Percentiles rank a stretch among this genome's conserved stretches.
phyloP scores from a whole-genome alignment of 2,888 invertebrate species.

The Drosophila bunnanda region DNA sequence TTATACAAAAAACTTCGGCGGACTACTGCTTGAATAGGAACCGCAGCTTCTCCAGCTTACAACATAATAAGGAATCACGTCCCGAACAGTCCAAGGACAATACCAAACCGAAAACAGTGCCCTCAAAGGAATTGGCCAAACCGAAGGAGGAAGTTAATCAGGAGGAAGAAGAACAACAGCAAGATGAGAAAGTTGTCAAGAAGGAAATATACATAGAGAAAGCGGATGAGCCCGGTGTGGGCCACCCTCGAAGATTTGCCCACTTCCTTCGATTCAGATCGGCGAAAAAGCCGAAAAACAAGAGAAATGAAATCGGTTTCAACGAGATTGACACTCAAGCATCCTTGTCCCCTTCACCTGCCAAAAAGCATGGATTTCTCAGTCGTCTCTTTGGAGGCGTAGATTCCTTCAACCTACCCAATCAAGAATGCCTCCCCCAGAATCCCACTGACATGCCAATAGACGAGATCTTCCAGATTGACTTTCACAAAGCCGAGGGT shows the following conservation, averaged over 20 bases:
- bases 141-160: constrained; percentile 15
- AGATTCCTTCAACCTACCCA: neutral
- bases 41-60: constrained; percentile 32
- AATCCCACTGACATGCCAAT: neutral
- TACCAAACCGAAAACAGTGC: neutral
- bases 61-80: constrained; percentile 1
- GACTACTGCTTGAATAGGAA: constrained; percentile 26
- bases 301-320: neutral
- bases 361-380: constrained; percentile 27
- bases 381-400: constrained; percentile 32
- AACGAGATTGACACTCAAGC: neutral
- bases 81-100: constrained; percentile 12
- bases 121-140: neutral
- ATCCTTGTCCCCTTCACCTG: neutral
- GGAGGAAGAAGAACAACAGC: neutral
- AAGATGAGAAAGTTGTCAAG: neutral
- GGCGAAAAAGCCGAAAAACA: neutral
- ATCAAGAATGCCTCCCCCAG: neutral
- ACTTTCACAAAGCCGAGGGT: neutral
- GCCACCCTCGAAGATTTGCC: constrained; percentile 3
- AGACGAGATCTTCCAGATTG: neutral
- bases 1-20: neutral
- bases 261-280: constrained; percentile 1
- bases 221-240: neutral
- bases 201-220: neutral